phyloP scores from a whole-genome alignment of 2,888 invertebrate genomes.

The Dicyrtoma fusca region DNA sequence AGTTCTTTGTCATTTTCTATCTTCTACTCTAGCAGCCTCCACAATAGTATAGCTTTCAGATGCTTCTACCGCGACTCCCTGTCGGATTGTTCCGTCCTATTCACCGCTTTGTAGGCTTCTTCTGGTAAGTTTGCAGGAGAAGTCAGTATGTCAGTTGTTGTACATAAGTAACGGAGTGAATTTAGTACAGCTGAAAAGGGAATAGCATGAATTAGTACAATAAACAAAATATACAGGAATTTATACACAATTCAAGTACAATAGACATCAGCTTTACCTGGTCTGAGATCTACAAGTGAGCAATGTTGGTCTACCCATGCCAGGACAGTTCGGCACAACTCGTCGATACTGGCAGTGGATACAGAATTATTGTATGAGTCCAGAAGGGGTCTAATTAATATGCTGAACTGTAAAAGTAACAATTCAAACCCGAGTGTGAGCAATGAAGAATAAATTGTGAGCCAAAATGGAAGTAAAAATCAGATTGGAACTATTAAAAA shows the following conservation, averaged over 20 bases:
- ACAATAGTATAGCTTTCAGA: background rate
- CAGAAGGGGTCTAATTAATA: conserved; percentile 85
- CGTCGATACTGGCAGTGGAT: conserved; percentile 86
- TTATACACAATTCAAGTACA: background rate
- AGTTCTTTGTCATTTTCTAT: no score
- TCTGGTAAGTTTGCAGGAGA: conserved; percentile 86
- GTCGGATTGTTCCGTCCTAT: conserved; percentile 24
- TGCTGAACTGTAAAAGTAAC: conserved; percentile 74
- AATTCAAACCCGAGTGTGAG: background rate
- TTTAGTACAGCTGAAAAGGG: conserved; percentile 83
- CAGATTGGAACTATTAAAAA: conserved; percentile 11
- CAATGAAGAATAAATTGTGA: background rate
- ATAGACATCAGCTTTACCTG: conserved; percentile 67
- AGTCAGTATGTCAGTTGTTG: conserved; percentile 88
- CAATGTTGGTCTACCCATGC: conserved; percentile 97
- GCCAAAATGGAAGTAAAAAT: background rate
- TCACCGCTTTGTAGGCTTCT: conserved; percentile 69
- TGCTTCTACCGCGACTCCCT: conserved; percentile 10
- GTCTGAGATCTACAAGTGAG: conserved; percentile 88
- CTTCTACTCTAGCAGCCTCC: background rate
- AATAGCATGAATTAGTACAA: conserved; percentile 2
- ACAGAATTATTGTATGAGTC: conserved; percentile 90
- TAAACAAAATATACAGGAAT: background rate
- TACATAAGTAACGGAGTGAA: conserved; percentile 86
- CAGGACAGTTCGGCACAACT: conserved; percentile 87